Base-by-base conservation (phyloP, 1,140 invertebrate genomes). In the Drosophila sturtevanti region DNA sequence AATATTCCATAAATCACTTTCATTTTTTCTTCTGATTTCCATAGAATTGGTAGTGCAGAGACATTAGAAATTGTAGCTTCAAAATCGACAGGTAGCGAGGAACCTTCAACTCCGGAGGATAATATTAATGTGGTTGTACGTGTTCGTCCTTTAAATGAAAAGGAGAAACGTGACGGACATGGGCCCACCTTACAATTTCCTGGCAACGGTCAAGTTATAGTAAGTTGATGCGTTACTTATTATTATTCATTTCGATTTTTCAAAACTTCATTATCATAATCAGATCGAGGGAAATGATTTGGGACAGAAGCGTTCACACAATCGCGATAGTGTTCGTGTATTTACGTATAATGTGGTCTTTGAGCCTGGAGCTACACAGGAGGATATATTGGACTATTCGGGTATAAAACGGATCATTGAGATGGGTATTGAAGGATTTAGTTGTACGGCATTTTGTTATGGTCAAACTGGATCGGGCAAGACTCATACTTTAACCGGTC, bases 401-500 rank as follows among this genome's bases (percentile, higher is more conserved):
- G 97, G 97, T 0, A 94, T 98, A 35, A 96, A 96, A 87, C 94
- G 96, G 31, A 94, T 98, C 10, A 95, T 98, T 62, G 97, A 98
- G 87, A 98, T 98, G 97, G 96, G 97, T 10, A 94, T 98, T 3
- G 97, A 98, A 81, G 97, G 97, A 0, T 99, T 98, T 92, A 97
- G 97, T 69, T 97, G 97, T 72, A 99, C 98, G 2, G 95, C 95
- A 9, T 97, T 98, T 91, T 99, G 98, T 85, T 99, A 99, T 92
- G 98, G 98, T 44, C 98, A 99, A 92, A 99, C 98, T 0, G 98
- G 98, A 18, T 98, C 97, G 85, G 98, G 98, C 10, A 99, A 99
- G 93, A 99, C 98, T 0, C 97, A 98, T 91, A 98, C 98, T 0
- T 94, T 99, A 51, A 98, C 98, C 0, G 98, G 98, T 60, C 98